phyloP scores from a whole-genome alignment of 2,888 invertebrate genomes.

The Erpobdella octoculata region DNA sequence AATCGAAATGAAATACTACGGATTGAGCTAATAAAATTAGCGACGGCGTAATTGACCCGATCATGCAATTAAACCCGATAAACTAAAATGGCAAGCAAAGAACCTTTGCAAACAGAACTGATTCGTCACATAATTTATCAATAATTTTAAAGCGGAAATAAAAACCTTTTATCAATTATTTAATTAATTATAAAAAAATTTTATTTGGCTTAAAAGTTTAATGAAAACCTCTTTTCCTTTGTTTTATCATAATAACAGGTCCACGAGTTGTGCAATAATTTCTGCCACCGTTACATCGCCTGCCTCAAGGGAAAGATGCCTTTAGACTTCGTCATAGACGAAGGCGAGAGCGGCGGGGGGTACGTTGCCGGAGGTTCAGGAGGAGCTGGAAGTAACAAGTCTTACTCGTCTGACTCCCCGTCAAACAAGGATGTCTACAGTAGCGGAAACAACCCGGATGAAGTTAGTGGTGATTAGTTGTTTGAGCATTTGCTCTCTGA shows the following conservation, averaged over 20 bases:
- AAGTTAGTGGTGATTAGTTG: not conserved
- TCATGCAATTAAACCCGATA: too few relatives aligned
- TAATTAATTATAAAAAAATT: not conserved
- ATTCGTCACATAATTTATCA: too few relatives aligned
- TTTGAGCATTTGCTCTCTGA: too few relatives aligned
- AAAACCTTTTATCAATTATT: not conserved
- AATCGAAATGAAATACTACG: too few relatives aligned
- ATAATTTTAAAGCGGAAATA: not conserved
- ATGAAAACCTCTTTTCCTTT: not conserved
- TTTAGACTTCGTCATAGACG: slow-evolving; percentile 99
- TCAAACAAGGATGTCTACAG: not conserved
- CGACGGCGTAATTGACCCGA: too few relatives aligned
- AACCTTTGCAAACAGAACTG: too few relatives aligned
- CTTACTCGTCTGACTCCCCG: not conserved
- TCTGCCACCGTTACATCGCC: slow-evolving; percentile 99
- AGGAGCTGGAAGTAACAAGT: not conserved
- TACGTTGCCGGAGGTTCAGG: not conserved
- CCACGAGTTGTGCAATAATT: slow-evolving; percentile 99
- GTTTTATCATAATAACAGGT: slow-evolving; percentile 61
- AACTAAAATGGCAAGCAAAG: too few relatives aligned
- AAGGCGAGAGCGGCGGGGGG: slow-evolving; percentile 57
- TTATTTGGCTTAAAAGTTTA: not conserved
- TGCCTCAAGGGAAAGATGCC: slow-evolving; percentile 99
- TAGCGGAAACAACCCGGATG: not conserved
- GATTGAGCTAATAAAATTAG: too few relatives aligned